Evolutionary conservation across 2,113 vertebrate genomes (phyloP).

Genomic region (Myrmophylax atrothorax): DNA sequence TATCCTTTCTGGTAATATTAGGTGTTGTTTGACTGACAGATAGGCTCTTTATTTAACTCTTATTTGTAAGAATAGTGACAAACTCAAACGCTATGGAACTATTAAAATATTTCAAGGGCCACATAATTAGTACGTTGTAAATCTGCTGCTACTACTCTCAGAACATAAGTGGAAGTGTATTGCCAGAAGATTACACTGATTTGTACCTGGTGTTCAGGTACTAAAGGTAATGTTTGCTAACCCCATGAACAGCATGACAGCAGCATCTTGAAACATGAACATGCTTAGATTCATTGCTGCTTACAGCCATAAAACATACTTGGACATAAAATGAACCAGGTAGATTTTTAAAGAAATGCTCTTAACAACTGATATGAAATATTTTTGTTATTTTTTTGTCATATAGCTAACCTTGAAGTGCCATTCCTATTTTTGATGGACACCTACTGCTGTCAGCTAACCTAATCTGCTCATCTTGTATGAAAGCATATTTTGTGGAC

Average conservation of each 20-base stretch:
- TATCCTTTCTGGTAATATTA: not conserved
- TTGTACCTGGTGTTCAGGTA: not conserved
- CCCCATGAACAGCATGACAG: not conserved
- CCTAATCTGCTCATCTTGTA: not conserved
- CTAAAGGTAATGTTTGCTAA: not conserved
- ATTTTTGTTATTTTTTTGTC: not conserved
- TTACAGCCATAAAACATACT: not conserved
- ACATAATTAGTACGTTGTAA: not conserved
- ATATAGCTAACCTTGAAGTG: not conserved
- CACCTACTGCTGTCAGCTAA: constrained; percentile 1
- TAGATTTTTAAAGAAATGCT: not conserved
- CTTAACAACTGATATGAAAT: not conserved
- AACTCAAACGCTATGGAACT: not conserved
- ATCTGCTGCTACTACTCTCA: not conserved
- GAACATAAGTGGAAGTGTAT: not conserved
- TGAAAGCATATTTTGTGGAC: not conserved
- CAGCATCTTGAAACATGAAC: not conserved
- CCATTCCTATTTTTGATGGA: not conserved
- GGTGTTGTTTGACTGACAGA: not conserved
- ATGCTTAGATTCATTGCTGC: not conserved
- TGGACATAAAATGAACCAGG: not conserved
- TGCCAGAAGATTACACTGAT: not conserved
- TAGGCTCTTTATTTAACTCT: not conserved
- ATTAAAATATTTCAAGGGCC: not conserved
- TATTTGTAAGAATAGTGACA: not conserved